phyloP scores from a whole-genome alignment of 2,888 invertebrate species.

The Chrysina gloriosa region DNA sequence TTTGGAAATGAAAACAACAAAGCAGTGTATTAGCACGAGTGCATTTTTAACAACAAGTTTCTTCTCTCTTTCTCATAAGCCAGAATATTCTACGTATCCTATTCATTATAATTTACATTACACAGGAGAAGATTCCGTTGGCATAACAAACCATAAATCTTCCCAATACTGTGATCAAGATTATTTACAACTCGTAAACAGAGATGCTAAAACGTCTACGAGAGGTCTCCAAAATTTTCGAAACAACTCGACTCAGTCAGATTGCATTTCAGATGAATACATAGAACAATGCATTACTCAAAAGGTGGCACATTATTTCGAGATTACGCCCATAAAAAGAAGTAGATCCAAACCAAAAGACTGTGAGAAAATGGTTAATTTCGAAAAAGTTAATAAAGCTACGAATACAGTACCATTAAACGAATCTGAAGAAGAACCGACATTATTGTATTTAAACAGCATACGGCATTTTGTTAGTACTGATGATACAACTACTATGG shows the following conservation, averaged over 20 bases:
- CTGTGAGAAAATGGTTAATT: background rate
- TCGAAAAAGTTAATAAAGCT: background rate
- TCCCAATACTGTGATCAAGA: conserved; percentile 32
- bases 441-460: conserved; percentile 24
- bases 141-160: background rate
- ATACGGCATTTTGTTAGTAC: conserved; percentile 15
- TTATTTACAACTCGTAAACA: background rate
- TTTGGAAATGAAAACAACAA: background rate
- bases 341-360: background rate
- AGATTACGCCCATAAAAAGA: conserved; percentile 17
- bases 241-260: conserved; percentile 27
- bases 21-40: conserved; percentile 5
- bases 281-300: conserved; percentile 11
- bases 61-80: conserved; percentile 12
- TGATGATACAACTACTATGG: conserved; percentile 28
- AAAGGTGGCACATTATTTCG: conserved; percentile 34
- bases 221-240: conserved; percentile 29
- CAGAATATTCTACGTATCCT: conserved; percentile 23
- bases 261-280: background rate
- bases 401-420: background rate
- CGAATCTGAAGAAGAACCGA: background rate
- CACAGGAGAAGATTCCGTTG: background rate
- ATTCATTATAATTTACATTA: conserved; percentile 26
- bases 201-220: conserved; percentile 30
- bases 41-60: conserved; percentile 29